phyloP scores from a whole-genome alignment of 2,113 vertebrate species.

The Megatriorchis doriae region DNA sequence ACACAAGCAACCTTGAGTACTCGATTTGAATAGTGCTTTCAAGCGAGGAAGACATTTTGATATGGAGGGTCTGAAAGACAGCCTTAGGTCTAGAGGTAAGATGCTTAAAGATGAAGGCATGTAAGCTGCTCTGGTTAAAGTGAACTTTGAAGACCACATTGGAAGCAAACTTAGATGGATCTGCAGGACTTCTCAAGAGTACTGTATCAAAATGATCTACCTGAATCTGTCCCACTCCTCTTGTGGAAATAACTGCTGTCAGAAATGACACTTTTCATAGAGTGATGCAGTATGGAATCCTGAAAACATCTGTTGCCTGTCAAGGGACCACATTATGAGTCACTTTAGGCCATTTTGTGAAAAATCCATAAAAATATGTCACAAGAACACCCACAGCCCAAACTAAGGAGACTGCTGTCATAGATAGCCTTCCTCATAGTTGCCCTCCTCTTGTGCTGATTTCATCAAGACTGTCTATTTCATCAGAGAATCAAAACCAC shows the following conservation, averaged over 20 bases:
- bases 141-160: neutral
- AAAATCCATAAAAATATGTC: neutral
- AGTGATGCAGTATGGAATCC: neutral
- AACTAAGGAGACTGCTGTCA: neutral
- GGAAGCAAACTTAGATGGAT: neutral
- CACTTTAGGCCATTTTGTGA: neutral
- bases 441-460: neutral
- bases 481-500: neutral
- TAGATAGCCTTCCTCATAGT: neutral
- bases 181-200: neutral
- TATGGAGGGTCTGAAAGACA: neutral
- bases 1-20: neutral
- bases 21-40: neutral
- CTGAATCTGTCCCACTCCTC: neutral
- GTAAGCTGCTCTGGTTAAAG: neutral
- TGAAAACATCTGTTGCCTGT: neutral
- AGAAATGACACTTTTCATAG: neutral
- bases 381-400: neutral
- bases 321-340: neutral
- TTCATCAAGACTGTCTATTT: neutral
- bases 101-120: neutral
- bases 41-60: neutral
- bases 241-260: neutral
- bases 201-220: neutral
- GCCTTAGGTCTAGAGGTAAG: neutral